Conservation (phyloP, 1,140 invertebrate genomes). For the Phymorhynchus buccinoides region DNA sequence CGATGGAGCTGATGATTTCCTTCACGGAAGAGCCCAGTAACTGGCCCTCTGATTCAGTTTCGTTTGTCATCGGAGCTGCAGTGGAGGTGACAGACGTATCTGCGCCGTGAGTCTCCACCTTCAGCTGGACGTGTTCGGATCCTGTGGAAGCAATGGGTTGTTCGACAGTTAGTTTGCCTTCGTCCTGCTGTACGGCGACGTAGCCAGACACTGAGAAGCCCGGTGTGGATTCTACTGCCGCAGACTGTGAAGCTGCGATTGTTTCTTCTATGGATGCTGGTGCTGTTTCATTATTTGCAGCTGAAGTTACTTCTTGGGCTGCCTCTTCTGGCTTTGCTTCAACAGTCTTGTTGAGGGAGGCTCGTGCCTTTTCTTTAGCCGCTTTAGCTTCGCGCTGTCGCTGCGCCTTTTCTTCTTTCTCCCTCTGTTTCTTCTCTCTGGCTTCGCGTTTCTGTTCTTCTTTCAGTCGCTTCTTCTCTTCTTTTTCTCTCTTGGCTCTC, state of each 20-base stretch:
- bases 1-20: constrained; percentile 32
- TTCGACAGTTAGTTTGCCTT: background rate
- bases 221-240: too few relatives aligned
- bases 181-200: background rate
- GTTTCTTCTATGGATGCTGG: background rate
- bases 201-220: background rate
- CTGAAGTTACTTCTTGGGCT: background rate
- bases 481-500: constrained; percentile 15
- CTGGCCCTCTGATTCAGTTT: background rate
- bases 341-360: background rate
- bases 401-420: constrained; percentile 18
- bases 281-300: background rate
- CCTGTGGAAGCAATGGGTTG: background rate
- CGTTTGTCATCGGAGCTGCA: background rate
- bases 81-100: background rate
- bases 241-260: background rate
- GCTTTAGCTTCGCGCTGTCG: background rate
- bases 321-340: background rate
- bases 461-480: constrained; percentile 34
- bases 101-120: background rate
- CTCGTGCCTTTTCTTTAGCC: background rate
- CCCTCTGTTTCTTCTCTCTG: constrained; percentile 29
- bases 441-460: constrained; percentile 34
- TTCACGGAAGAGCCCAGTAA: background rate
- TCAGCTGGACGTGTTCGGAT: background rate